Percentiles rank a stretch among this genome's conserved stretches.
Evolutionary conservation across 2,888 invertebrate species (phyloP).

Genomic region (Lysandra bellargus): DNA sequence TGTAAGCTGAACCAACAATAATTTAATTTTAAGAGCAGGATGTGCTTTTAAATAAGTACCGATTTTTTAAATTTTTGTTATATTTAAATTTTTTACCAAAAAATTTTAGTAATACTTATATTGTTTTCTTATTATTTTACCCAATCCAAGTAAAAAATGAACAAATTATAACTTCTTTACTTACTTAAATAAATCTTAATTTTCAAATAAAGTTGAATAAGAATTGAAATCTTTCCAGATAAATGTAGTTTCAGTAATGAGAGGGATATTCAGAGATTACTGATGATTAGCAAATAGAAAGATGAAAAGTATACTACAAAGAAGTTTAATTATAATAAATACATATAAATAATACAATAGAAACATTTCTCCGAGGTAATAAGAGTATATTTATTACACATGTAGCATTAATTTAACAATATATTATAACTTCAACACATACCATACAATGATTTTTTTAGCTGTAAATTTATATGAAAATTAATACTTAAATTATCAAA

Average conservation of each 20-base stretch:
- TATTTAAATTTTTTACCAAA: neutral
- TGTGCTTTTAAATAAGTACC: no score
- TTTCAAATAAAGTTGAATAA: neutral
- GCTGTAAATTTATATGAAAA: slow-evolving; percentile 28
- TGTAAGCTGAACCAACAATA: neutral
- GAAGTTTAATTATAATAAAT: slow-evolving; percentile 23
- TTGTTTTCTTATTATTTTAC: neutral
- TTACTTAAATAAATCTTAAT: no score
- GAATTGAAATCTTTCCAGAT: neutral
- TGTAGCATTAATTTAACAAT: slow-evolving; percentile 32
- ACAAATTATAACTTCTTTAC: neutral
- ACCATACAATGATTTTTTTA: slow-evolving; percentile 28
- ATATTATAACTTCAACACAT: slow-evolving; percentile 27
- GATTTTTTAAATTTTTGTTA: neutral
- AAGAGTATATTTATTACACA: slow-evolving; percentile 34
- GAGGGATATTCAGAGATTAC: neutral
- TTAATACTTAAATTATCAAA: slow-evolving; percentile 30
- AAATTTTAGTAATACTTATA: neutral
- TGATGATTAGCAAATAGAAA: neutral
- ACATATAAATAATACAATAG: slow-evolving; percentile 32
- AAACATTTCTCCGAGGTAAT: slow-evolving; percentile 37
- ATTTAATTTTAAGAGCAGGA: no score
- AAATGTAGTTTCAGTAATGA: neutral
- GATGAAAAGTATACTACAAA: neutral
- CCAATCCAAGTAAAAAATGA: neutral